Base-by-base conservation (phyloP, 2,797 vertebrate species). In the Cottoperca gobio region DNA sequence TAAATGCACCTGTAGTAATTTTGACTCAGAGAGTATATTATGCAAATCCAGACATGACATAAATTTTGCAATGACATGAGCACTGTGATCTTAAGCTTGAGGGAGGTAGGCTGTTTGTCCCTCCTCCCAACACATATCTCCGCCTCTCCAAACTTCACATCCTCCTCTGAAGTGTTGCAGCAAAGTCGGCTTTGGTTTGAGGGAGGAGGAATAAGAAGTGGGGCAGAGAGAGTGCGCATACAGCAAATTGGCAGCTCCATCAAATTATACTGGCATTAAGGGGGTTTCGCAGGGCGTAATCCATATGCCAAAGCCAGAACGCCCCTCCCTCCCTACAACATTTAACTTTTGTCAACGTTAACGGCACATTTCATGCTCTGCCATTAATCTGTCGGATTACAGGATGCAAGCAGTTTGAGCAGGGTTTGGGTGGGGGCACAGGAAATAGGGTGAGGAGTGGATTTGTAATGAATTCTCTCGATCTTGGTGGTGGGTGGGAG, bases 311-410 rank as follows among this genome's bases (percentile, higher is more conserved):
- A 94, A 93, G 90, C 92, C 87, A 81, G 73, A 76, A 86, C 69
- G 89, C 89, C 88, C 93, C 93, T 95, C 93, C 94, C 86, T 93
- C 86, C 61, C 85, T 85, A 92, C 89, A 92, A 92, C 91, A 78
- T 94, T 93, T 93, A 94, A 95, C 94, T 95, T 96, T 95, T 96
- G 94, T 95, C 85, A 81, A 93, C 67, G 92, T 87, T 92, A 94
- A 95, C 92, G 91, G 87, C 91, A 90, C 92, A 94, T 95, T 95
- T 95, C 94, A 95, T 94, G 94, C 94, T 91, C 91, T 93, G 93
- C 91, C 95, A 94, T 95, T 96, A 95, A 95, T 95, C 95, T 95
- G 95, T 94, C 92, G 90, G 95, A 95, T 95, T 95, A 95, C 86
- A 92, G 87, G 83, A 86, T 73, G 91, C 88, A 87, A 91, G 91